Conservation (phyloP, 2,113 vertebrate genomes). For the Cryptomyrus ogoouensis region DNA sequence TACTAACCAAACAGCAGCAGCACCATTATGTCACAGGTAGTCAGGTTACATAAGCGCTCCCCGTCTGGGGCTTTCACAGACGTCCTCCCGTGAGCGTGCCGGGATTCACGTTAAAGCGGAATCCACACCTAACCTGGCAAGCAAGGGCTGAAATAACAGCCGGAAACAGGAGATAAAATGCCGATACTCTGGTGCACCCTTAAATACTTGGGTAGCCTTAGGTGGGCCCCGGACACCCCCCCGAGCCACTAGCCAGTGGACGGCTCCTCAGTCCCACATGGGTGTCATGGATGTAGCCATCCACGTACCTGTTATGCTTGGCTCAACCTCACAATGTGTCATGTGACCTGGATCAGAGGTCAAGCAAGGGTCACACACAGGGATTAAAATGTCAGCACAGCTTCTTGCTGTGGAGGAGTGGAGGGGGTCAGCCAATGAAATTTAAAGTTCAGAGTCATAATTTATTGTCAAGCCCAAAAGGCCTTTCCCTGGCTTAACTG, state of each 20-base stretch:
- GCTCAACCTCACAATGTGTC: not conserved
- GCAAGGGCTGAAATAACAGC: not conserved
- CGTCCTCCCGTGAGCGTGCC: not conserved
- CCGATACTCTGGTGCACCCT: not conserved
- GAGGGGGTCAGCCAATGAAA: not conserved
- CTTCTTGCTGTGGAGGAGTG: not conserved
- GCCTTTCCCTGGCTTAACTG: not conserved
- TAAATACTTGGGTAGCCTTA: not conserved
- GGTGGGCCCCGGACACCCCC: not conserved
- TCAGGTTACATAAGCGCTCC: slow-evolving; percentile 60
- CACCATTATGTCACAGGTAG: slow-evolving; percentile 63
- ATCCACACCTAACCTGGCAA: not conserved
- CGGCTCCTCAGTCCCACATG: not conserved
- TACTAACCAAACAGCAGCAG: slow-evolving; percentile 42
- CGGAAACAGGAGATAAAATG: not conserved
- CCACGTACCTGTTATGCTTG: not conserved
- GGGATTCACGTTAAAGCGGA: not conserved
- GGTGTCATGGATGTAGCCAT: not conserved
- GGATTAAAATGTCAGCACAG: not conserved
- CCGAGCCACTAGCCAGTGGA: not conserved
- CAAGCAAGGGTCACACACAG: not conserved
- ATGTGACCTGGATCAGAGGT: not conserved
- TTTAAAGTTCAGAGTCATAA: not conserved
- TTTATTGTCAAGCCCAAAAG: not conserved
- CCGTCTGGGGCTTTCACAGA: slow-evolving; percentile 32